Base-by-base conservation (phyloP, 2,113 vertebrate species). In the Oncorhynchus gorbuscha region DNA sequence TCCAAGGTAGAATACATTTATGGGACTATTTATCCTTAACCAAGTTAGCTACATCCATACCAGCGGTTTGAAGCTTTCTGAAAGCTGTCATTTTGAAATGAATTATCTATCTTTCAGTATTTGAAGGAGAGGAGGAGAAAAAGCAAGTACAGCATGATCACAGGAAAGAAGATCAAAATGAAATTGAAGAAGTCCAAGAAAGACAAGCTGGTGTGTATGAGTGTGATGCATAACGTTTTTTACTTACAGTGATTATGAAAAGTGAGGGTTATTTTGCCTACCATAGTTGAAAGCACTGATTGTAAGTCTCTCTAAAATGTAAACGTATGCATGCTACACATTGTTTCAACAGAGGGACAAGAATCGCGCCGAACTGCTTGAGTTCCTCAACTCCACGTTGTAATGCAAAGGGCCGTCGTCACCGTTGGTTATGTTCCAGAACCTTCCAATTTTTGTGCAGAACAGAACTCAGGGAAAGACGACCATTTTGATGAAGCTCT, bases 161-260 rank as follows among this genome's bases (percentile, higher is more conserved):
- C 95, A 39, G 96, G 96, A 83, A 96, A 95, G 89, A 97, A 95
- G 89, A 97, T 97, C 59, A 97, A 97, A 86, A 96, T 98, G 96
- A 97, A 95, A 90, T 94, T 97, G 79, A 97, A 97, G 89, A 97
- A 97, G 84, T 94, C 95, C 73, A 97, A 95, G 89, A 94, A 95
- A 80, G 96, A 97, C 88, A 97, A 97, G 87, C 94, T 96, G 94
- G 96, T 96, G 51, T 16, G 51, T 55, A 55, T 55, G 14, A 55
- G 13, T 18, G 14, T 55, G 16, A 18, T 45, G 9, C 9, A 12
- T 45, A 11, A 45, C 12, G 51, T 4, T 14, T 55, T 55, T 55
- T 55, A 18, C 16, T 14, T 55, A 18, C 3, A 55, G 5, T 18
- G 51, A 18, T 55, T 55, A 9, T 45, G 51, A 55, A 18, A 55